Conservation (phyloP, 2,113 vertebrate genomes). For the Syngnathus scovelli region DNA sequence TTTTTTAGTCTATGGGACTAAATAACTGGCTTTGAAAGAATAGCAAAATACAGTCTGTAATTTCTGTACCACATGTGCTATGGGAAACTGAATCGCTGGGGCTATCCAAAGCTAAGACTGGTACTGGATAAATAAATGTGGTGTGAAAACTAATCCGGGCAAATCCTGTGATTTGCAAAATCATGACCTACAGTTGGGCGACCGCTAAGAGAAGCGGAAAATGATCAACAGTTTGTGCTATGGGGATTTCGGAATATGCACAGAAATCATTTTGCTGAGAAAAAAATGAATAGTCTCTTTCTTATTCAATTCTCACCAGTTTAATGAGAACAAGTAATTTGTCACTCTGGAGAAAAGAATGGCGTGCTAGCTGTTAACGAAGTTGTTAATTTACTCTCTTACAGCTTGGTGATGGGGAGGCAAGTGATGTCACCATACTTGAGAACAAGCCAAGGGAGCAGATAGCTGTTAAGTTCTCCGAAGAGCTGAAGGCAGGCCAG, state of each 20-base stretch:
- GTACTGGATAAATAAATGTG: neutral
- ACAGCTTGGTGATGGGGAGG: conserved; percentile 41
- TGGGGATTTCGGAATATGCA: neutral
- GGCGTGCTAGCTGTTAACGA: neutral
- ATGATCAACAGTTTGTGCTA: neutral
- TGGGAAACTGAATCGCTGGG: neutral
- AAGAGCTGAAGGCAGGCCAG: conserved; percentile 73
- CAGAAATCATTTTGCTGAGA: neutral
- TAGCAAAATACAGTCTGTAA: neutral
- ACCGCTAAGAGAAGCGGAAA: neutral
- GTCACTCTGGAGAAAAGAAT: neutral
- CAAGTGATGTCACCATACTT: conserved; percentile 64
- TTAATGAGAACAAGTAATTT: neutral
- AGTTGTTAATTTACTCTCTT: conserved; percentile 4
- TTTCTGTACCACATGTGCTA: neutral
- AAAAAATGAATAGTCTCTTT: neutral
- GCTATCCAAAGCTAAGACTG: neutral
- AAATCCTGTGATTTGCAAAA: neutral
- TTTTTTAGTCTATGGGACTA: neutral
- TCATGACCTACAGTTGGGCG: neutral
- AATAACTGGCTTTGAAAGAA: neutral
- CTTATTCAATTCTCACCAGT: neutral
- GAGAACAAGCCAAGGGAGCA: conserved; percentile 83
- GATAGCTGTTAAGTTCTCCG: conserved; percentile 77
- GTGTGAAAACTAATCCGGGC: neutral